Evolutionary conservation across 2,797 vertebrate species (phyloP).

Genomic region (Ambastaia sidthimunki): DNA sequence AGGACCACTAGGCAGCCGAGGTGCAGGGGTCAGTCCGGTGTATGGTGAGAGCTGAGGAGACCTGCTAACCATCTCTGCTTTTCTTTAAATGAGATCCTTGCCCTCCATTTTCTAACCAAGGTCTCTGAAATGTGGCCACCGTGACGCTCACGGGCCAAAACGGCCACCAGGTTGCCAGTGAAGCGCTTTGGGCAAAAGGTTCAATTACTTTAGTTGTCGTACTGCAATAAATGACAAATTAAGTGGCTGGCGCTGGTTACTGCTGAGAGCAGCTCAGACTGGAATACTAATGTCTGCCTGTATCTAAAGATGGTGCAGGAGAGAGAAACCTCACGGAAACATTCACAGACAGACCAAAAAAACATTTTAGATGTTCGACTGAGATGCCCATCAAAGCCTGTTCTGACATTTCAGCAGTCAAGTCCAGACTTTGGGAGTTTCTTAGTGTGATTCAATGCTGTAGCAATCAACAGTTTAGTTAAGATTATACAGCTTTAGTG

Average conservation of each 20-base stretch:
- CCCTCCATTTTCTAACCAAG: constrained; percentile 71
- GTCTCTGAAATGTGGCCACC: constrained; percentile 62
- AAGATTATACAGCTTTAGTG: neutral
- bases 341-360: constrained; percentile 2
- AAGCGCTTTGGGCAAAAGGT: constrained; percentile 73
- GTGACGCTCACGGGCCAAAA: constrained; percentile 59
- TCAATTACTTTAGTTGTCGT: constrained; percentile 82
- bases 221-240: constrained; percentile 82
- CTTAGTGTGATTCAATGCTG: constrained; percentile 1
- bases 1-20: constrained; percentile 5
- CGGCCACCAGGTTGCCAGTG: constrained; percentile 68
- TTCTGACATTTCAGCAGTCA: constrained; percentile 24
- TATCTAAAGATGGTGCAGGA: constrained; percentile 58
- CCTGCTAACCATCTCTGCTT: constrained; percentile 67
- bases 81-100: constrained; percentile 72
- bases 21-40: constrained; percentile 15
- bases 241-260: constrained; percentile 75
- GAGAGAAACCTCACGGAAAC: constrained; percentile 49
- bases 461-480: neutral
- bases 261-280: constrained; percentile 66
- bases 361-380: constrained; percentile 22
- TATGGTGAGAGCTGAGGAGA: constrained; percentile 51
- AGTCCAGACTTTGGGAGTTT: constrained; percentile 30
- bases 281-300: constrained; percentile 77
- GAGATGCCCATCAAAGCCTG: constrained; percentile 7